Evolutionary conservation across 2,113 vertebrate species (phyloP).

Genomic region (Cygnus atratus): DNA sequence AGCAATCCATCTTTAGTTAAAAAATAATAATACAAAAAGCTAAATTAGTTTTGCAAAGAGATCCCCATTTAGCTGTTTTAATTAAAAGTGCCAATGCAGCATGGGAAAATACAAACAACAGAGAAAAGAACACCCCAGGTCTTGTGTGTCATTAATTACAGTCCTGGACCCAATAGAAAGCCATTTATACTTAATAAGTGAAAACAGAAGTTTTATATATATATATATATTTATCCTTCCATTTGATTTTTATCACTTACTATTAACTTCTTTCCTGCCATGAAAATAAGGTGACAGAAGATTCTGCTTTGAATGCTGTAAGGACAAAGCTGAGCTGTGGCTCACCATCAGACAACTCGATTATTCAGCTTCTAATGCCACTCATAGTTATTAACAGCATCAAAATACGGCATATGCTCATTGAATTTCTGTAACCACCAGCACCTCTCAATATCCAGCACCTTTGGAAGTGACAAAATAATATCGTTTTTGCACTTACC

Average conservation of each 20-base stretch:
- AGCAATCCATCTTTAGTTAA: conserved; percentile 62
- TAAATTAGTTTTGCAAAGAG: conserved; percentile 63
- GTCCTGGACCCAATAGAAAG: conserved; percentile 18
- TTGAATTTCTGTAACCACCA: conserved; percentile 25
- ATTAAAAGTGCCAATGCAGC: conserved; percentile 67
- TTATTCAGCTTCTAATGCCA: not conserved
- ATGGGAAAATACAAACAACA: conserved; percentile 60
- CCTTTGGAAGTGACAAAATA: conserved; percentile 19
- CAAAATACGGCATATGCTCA: conserved; percentile 3
- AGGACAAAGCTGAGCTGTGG: not conserved
- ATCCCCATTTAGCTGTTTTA: conserved; percentile 63
- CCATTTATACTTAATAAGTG: not conserved
- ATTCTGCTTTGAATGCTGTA: not conserved
- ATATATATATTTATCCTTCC: not conserved
- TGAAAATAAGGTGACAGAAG: conserved; percentile 26
- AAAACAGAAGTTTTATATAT: not conserved
- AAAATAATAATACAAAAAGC: conserved; percentile 64
- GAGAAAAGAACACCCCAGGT: conserved; percentile 40
- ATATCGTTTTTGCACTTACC: conserved; percentile 34
- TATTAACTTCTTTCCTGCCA: conserved; percentile 23
- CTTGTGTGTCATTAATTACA: not conserved
- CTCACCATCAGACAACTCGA: not conserved
- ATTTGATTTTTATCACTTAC: conserved; percentile 27
- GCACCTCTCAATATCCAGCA: conserved; percentile 45
- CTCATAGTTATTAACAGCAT: not conserved